phyloP scores from a whole-genome alignment of 2,888 invertebrate species.

The Euzetes globulus region DNA sequence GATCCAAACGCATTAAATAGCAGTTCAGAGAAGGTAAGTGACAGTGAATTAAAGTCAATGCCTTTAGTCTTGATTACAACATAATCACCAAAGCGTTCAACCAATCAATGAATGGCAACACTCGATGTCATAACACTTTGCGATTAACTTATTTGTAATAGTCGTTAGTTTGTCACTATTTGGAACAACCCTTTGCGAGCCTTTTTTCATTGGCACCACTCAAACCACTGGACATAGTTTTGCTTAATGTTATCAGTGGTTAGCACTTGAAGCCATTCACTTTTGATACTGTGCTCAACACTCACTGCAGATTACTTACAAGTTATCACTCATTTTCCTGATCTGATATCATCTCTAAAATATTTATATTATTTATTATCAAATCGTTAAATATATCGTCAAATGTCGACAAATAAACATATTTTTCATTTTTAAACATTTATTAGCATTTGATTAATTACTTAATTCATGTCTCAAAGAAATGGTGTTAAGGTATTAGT shows the following conservation, averaged over 20 bases:
- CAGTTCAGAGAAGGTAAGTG: constrained; percentile 15
- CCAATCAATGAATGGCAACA: constrained; percentile 24
- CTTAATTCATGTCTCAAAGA: not conserved
- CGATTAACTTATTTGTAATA: not conserved
- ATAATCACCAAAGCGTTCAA: constrained; percentile 24
- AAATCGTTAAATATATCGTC: not conserved
- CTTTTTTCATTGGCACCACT: not conserved
- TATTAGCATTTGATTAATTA: not conserved
- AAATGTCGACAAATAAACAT: not conserved
- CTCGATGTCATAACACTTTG: constrained; percentile 17
- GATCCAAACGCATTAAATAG: constrained; percentile 11
- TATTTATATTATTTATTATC: not conserved
- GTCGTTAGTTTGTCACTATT: not conserved
- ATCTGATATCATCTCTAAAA: constrained; percentile 2
- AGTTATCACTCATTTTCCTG: not conserved
- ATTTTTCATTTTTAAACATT: not conserved
- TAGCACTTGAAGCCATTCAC: not conserved
- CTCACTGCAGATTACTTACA: not conserved
- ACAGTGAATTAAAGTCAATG: constrained; percentile 24
- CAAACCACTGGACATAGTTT: not conserved
- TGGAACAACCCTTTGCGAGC: not conserved
- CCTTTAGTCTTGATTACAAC: constrained; percentile 10
- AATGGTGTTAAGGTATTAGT: not conserved
- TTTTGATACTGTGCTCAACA: not conserved
- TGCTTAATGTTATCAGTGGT: not conserved